phyloP scores from a whole-genome alignment of 2,888 invertebrate genomes.

The Xestia xanthographa region DNA sequence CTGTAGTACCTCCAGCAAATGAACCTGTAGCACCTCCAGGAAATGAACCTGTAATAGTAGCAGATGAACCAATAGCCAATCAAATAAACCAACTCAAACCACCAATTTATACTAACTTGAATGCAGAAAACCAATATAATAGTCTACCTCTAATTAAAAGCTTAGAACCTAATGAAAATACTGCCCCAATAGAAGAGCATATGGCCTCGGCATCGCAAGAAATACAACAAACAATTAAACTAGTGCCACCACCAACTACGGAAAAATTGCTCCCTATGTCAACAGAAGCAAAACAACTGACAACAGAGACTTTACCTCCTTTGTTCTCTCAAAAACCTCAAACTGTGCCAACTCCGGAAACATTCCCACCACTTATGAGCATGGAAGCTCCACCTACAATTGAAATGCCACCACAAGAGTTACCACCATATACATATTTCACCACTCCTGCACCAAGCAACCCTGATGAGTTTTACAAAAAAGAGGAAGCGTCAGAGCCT shows the following conservation, averaged over 20 bases:
- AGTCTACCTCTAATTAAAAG: slow-evolving; percentile 23
- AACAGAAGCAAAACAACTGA: slow-evolving; percentile 40
- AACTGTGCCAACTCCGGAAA: slow-evolving; percentile 47
- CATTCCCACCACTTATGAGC: slow-evolving; percentile 44
- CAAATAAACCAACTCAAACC: slow-evolving; percentile 53
- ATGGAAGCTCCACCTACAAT: slow-evolving; percentile 47
- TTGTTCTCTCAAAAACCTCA: slow-evolving; percentile 51
- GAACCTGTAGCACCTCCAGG: slow-evolving; percentile 26
- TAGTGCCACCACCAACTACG: slow-evolving; percentile 11
- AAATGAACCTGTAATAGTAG: too few species aligned
- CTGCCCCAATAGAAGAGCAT: slow-evolving; percentile 20
- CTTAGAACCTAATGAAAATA: slow-evolving; percentile 36
- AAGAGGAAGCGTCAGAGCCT: slow-evolving; percentile 49
- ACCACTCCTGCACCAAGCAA: slow-evolving; percentile 47
- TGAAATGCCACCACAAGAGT: slow-evolving; percentile 48
- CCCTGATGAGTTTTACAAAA: slow-evolving; percentile 36
- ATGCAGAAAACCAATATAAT: slow-evolving; percentile 32
- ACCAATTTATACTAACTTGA: slow-evolving; percentile 45
- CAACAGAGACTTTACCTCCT: slow-evolving; percentile 65
- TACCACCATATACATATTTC: slow-evolving; percentile 22
- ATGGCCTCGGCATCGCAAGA: slow-evolving; percentile 33
- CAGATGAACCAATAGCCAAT: slow-evolving; percentile 27
- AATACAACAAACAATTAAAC: slow-evolving; percentile 32
- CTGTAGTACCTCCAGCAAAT: slow-evolving; percentile 26
- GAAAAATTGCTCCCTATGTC: slow-evolving; percentile 38